Base-by-base conservation (phyloP, 2,888 invertebrate species). In the Hydrotaea cyrtoneurina region DNA sequence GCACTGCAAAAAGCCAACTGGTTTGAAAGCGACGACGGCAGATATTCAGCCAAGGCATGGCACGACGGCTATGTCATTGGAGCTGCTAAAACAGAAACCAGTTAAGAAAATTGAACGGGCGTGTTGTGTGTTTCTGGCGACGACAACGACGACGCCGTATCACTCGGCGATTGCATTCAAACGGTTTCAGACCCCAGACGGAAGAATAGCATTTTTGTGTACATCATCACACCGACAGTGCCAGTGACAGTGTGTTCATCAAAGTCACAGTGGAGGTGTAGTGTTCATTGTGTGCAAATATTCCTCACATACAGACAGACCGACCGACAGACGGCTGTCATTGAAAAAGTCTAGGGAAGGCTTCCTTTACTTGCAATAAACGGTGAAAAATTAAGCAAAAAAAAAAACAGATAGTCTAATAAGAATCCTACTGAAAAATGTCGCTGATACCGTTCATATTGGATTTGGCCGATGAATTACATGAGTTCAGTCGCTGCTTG, bases 361-460 rank as follows among this genome's bases (percentile, higher is more conserved):
- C n/a, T n/a, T 50, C 13, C 15, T n/a, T 50, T 50, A n/a, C n/a
- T n/a, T 50, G 1, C 11, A 39, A 39, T 8, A 39, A 39, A 8
- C 39, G 55, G 75, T 75, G 71, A 43, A 71, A 36, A 69, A 57
- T 8, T 64, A 83, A 82, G 36, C 59, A 74, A 74, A 78, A 39
- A 73, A 50, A 59, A 36, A 78, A 75, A 72, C 15, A 3, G 36
- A 36, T 5, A 36, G 36, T 31, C 31, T 31, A 39, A 39, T 11
- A 8, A 39, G 39, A 39, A 36, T 26, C 53, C 13, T 26, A 46
- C 43, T 8, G 23, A 50, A 87, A 85, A 83, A 89, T 89, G 89
- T 89, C 89, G 31, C 86, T 89, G 43, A 89, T 89, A 87, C 89
- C 89, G 83, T 88, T 89, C 72, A 87, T 89, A 82, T 87, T 89